Evolutionary conservation across 2,888 invertebrate genomes (phyloP).

Genomic region (Ceriagrion tenellum): DNA sequence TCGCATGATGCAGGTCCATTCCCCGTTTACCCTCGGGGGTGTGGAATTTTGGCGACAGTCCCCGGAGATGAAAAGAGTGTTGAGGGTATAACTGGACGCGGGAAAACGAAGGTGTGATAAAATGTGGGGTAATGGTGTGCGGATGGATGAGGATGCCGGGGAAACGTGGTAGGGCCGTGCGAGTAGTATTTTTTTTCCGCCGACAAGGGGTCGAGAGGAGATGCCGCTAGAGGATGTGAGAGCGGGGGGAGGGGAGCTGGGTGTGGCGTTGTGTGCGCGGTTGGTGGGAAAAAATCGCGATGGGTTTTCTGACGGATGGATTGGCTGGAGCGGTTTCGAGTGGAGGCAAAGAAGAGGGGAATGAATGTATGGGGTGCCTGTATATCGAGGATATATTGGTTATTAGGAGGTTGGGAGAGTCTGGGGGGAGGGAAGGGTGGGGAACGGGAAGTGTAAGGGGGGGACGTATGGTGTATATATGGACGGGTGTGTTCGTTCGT

Average conservation of each 20-base stretch:
- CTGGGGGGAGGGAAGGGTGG: neutral
- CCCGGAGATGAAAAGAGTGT: neutral
- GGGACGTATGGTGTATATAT: neutral
- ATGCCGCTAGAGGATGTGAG: neutral
- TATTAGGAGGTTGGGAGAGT: constrained; percentile 54
- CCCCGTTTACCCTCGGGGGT: neutral
- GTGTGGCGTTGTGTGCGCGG: neutral
- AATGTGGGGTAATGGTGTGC: neutral
- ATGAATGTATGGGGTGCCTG: constrained; percentile 29
- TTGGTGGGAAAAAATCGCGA: neutral
- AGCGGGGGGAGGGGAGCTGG: neutral
- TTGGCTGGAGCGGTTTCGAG: constrained; percentile 41
- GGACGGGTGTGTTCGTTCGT: neutral
- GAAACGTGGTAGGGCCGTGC: neutral
- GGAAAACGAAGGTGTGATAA: neutral
- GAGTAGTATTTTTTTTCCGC: neutral
- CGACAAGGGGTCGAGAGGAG: constrained; percentile 19
- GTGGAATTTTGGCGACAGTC: neutral
- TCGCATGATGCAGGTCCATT: neutral
- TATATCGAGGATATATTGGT: constrained; percentile 56
- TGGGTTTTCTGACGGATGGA: constrained; percentile 27
- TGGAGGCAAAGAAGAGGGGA: constrained; percentile 10
- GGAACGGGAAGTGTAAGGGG: neutral
- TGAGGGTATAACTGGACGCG: neutral
- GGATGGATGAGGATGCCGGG: neutral